Evolutionary conservation across 2,113 vertebrate species (phyloP).

Genomic region (Psettodes erumei): DNA sequence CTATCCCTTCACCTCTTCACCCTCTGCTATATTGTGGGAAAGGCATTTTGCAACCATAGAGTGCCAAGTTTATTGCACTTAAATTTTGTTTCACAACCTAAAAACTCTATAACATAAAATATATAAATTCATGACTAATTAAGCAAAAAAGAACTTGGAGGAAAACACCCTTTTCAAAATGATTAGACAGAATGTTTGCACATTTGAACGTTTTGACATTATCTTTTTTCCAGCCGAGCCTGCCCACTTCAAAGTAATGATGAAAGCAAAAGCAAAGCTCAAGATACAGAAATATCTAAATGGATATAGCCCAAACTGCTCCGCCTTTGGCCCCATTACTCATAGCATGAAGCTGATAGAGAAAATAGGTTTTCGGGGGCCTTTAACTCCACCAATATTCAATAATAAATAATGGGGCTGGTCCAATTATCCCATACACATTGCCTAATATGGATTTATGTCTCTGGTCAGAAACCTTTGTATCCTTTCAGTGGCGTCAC

Average conservation of each 20-base stretch:
- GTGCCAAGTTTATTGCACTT: background rate
- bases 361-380: background rate
- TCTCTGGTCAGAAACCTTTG: conserved; percentile 47
- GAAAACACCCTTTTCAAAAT: no score
- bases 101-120: no score
- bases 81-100: background rate
- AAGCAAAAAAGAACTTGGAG: no score
- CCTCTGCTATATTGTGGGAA: no score
- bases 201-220: no score
- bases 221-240: background rate
- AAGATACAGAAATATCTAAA: background rate
- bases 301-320: background rate
- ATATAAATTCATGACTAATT: no score
- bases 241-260: background rate
- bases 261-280: background rate
- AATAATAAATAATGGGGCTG: conserved; percentile 44
- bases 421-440: conserved; percentile 55
- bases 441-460: conserved; percentile 73
- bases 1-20: background rate
- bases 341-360: background rate
- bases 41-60: background rate
- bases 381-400: conserved; percentile 9
- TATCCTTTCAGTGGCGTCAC: conserved; percentile 43
- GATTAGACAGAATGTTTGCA: no score
- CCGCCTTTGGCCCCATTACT: background rate